Percentiles rank a stretch among this genome's conserved stretches.
Conservation (phyloP, 2,797 vertebrate species). For the Eurystomus glaucurus region DNA sequence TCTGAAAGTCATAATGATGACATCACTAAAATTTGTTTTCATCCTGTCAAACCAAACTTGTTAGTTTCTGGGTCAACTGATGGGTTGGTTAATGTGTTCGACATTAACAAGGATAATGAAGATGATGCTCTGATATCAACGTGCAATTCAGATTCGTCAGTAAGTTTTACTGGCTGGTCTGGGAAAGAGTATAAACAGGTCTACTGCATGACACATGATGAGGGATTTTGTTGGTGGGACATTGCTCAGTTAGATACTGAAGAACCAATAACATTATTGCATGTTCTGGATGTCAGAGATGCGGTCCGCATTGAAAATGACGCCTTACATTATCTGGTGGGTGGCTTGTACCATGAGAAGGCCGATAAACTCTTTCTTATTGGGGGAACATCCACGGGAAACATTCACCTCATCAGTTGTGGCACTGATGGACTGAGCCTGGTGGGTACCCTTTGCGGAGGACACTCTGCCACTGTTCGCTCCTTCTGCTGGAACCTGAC, state of each 20-base stretch:
- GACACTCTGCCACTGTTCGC: conserved; percentile 89
- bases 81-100: conserved; percentile 94
- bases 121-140: conserved; percentile 92
- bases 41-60: conserved; percentile 87
- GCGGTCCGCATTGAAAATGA: conserved; percentile 17
- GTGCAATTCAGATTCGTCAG: conserved; percentile 91
- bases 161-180: conserved; percentile 89
- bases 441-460: conserved; percentile 83
- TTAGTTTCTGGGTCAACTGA: conserved; percentile 91
- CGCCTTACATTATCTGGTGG: conserved; percentile 90
- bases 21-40: conserved; percentile 92
- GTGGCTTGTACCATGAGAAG: conserved; percentile 89
- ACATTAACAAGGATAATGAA: conserved; percentile 89
- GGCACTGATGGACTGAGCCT: conserved; percentile 65
- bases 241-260: conserved; percentile 87
- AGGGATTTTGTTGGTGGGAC: conserved; percentile 96
- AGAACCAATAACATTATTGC: conserved; percentile 85
- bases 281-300: conserved; percentile 84
- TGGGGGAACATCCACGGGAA: conserved; percentile 86
- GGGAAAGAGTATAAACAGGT: conserved; percentile 80
- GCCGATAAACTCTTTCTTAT: conserved; percentile 86
- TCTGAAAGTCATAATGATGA: conserved; percentile 96
- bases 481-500: conserved; percentile 90
- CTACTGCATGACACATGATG: conserved; percentile 87
- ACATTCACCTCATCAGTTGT: conserved; percentile 88